Evolutionary conservation across 2,113 vertebrate genomes (phyloP).

Genomic region (Emydocephalus ijimae): DNA sequence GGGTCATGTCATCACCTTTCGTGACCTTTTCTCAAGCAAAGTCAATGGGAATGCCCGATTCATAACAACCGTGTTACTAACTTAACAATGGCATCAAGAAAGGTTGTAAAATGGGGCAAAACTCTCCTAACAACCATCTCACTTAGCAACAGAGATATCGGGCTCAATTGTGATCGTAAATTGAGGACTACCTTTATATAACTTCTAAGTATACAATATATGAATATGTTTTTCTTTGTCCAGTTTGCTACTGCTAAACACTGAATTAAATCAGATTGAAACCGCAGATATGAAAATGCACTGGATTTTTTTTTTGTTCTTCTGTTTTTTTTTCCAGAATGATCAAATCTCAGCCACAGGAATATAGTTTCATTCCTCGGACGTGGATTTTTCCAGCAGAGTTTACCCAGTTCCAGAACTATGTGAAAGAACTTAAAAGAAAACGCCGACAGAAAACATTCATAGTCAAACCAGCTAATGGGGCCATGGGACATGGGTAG

Average conservation of each 20-base stretch:
- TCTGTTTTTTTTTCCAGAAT: conserved; percentile 74
- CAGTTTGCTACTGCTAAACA: neutral
- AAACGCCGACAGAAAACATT: conserved; percentile 97
- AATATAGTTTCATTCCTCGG: conserved; percentile 93
- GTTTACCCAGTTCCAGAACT: conserved; percentile 97
- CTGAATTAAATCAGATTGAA: neutral
- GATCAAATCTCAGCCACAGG: conserved; percentile 93
- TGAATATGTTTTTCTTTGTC: neutral
- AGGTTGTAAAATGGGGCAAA: too few relatives aligned
- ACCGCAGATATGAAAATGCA: conserved; percentile 24
- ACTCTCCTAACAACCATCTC: neutral
- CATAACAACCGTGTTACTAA: too few relatives aligned
- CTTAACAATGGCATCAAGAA: too few relatives aligned
- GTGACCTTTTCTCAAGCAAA: too few relatives aligned
- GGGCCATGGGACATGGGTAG: conserved; percentile 98
- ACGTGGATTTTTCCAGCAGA: conserved; percentile 98
- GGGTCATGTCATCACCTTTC: too few relatives aligned
- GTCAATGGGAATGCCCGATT: too few relatives aligned
- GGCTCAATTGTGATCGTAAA: neutral
- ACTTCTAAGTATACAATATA: neutral
- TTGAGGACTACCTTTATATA: neutral
- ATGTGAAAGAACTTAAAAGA: conserved; percentile 92
- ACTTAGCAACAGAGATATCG: neutral
- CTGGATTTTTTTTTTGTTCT: neutral
- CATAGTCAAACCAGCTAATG: conserved; percentile 96